Base-by-base conservation (phyloP, 2,888 invertebrate genomes). In the Andrena camellia region DNA sequence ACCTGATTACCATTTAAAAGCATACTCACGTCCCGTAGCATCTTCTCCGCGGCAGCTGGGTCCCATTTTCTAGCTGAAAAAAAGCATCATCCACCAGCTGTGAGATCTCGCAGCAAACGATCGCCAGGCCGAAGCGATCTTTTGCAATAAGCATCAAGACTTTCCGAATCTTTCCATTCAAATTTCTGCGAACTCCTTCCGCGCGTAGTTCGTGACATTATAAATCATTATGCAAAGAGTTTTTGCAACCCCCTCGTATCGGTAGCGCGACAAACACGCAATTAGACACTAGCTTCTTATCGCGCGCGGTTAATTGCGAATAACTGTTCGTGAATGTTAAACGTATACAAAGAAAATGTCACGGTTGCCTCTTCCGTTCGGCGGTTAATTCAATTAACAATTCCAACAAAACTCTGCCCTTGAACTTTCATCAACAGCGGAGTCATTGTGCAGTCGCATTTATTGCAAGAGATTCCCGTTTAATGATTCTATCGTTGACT, bases 1-100 rank as follows among this genome's bases (percentile, higher is more conserved):
- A 2, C 20, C 3, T 17, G 52, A 57, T 57, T 71, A 63, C 35
- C 2, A n/a, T 10, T 35, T 13, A 8, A 48, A 66, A 10, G 13
- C n/a, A 26, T 88, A 95, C 96, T 96, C 95, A 98, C 98, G 91
- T 97, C 97, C 95, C 98, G 95, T 2, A 98, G 94, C 98, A 98
- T 98, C 94, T 97, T 97, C 94, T 98, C 98, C 0, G 98, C 97
- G n/a, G 97, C 98, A 70, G 96, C 96, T 0, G 97, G 92, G 92
- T 98, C 97, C 96, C 98, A 98, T 94, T 97, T 97, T 92, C 98
- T 95, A 2, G 98, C 98, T 98, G 95, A 81, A 96, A 60, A 35
- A 80, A 35, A 57, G 33, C 60, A 42, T 73, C 52, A 57, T 74
- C 54, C 23, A 57, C 4, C 20, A 52, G 57, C 20, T 57, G 20